Conservation (phyloP, 2,888 invertebrate species). For the Hyposoter dolosus region DNA sequence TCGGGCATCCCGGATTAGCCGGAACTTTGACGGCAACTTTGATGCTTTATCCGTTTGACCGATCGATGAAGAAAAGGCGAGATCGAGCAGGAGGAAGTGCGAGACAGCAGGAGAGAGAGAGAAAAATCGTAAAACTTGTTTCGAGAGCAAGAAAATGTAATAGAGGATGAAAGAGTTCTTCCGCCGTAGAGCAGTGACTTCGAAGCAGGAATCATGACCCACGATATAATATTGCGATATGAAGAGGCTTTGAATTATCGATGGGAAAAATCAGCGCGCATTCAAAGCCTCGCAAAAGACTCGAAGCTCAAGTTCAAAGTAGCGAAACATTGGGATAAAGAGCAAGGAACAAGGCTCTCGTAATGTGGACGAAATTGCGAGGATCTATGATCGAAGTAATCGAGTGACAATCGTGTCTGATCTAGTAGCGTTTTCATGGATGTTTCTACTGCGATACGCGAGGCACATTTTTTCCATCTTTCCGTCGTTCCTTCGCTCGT, state of each 20-base stretch:
- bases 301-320: background rate
- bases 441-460: slow-evolving; percentile 47
- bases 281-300: background rate
- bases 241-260: background rate
- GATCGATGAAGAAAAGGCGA: slow-evolving; percentile 52
- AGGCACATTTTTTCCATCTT: slow-evolving; percentile 11
- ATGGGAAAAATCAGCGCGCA: background rate
- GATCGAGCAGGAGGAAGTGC: slow-evolving; percentile 14
- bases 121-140: slow-evolving; percentile 58
- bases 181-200: slow-evolving; percentile 23
- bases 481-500: background rate
- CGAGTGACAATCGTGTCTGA: slow-evolving; percentile 45
- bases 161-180: slow-evolving; percentile 60
- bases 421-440: slow-evolving; percentile 54
- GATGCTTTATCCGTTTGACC: slow-evolving; percentile 65
- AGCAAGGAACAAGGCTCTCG: background rate
- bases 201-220: slow-evolving; percentile 31
- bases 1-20: slow-evolving; percentile 60
- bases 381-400: slow-evolving; percentile 38
- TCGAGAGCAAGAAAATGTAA: slow-evolving; percentile 60
- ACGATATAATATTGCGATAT: slow-evolving; percentile 63
- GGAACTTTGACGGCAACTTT: slow-evolving; percentile 68
- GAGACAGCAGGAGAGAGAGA: slow-evolving; percentile 21
- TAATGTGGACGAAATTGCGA: slow-evolving; percentile 20
- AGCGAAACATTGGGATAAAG: background rate